A percentile compares a stretch with the other conserved stretches of the same genome.
Evolutionary conservation across 2,797 vertebrate genomes (phyloP).

Genomic region (Luscinia megarhynchos): DNA sequence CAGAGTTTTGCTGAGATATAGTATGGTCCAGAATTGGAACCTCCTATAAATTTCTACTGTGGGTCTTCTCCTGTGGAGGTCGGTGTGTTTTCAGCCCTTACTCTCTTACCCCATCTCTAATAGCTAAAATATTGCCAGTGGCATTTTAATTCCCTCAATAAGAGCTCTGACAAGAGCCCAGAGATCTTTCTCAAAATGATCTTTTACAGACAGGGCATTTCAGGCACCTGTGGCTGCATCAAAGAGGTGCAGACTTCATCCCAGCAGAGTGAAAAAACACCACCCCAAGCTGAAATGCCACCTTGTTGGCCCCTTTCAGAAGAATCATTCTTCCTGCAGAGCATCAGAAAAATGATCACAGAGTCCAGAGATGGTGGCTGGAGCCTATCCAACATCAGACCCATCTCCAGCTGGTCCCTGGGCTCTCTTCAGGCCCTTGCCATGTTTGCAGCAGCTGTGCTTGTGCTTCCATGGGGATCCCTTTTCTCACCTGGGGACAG

Average conservation of each 20-base stretch:
- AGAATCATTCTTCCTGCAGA: no score
- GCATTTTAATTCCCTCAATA: neutral
- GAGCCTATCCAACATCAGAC: neutral
- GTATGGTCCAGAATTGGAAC: neutral
- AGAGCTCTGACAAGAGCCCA: neutral
- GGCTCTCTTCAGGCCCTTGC: neutral
- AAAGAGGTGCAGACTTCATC: neutral
- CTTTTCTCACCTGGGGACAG: neutral
- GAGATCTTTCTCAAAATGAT: neutral
- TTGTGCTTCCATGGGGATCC: accelerated
- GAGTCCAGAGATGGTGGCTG: neutral
- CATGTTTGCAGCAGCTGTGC: neutral
- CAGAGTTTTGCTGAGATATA: neutral
- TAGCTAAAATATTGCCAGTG: neutral
- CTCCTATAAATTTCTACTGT: neutral
- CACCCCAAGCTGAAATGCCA: neutral
- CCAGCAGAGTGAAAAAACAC: neutral
- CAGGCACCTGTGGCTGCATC: neutral
- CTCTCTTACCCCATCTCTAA: neutral
- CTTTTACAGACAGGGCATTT: neutral
- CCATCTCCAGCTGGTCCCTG: neutral
- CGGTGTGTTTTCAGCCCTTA: neutral
- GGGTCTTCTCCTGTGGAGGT: neutral
- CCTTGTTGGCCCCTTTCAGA: no score
- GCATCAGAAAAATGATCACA: neutral